These are phyloP conservation scores for Micropterix aruncella DNA, from an alignment of 2,888 invertebrate genomes.

Conservation along the genomic window DNA sequence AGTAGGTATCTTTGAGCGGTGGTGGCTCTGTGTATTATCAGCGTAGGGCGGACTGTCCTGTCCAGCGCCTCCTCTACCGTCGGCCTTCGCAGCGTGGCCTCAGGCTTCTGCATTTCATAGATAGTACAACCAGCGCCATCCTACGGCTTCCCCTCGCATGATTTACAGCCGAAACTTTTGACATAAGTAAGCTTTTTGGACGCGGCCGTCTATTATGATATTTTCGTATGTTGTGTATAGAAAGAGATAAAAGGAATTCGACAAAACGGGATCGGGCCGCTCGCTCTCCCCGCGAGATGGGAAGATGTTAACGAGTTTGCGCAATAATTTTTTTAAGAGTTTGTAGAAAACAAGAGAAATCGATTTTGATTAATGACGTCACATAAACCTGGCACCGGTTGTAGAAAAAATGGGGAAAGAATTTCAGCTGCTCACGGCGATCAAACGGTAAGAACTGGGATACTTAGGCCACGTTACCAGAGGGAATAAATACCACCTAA, in stretches of 20 bases:
- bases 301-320: no score
- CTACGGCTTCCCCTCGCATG: constrained; percentile 35
- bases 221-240: not conserved
- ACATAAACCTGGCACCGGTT: no score
- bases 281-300: not conserved
- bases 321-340: not conserved
- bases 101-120: constrained; percentile 52
- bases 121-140: constrained; percentile 28
- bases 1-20: no score
- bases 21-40: no score
- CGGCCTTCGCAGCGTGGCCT: constrained; percentile 22
- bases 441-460: no score
- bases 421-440: no score
- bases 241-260: not conserved
- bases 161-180: constrained; percentile 57
- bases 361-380: no score
- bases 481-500: no score
- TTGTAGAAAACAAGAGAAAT: not conserved
- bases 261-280: not conserved
- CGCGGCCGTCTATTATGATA: constrained; percentile 19
- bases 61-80: constrained; percentile 5
- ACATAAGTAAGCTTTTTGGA: constrained; percentile 45
- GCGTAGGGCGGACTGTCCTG: no score
- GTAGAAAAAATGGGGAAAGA: no score
- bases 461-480: no score